A percentile compares a stretch with the other conserved stretches of the same genome.
phyloP scores from a whole-genome alignment of 2,888 invertebrate species.

The Cheilosia impressa region DNA sequence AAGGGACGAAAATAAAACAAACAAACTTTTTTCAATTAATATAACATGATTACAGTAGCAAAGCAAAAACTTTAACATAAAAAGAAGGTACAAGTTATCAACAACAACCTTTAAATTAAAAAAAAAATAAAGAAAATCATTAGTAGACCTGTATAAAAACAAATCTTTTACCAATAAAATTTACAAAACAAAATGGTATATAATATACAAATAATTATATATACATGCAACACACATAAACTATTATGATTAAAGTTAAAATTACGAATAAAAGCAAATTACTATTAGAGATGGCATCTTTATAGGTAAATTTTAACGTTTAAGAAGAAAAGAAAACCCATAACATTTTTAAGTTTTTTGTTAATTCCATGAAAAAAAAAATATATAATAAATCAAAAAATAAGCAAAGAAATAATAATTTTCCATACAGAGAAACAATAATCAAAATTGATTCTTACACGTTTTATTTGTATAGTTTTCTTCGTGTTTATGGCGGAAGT shows the following conservation, averaged over 20 bases:
- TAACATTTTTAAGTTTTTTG: slow-evolving; percentile 65
- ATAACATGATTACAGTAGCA: slow-evolving; percentile 33
- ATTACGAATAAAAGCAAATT: slow-evolving; percentile 61
- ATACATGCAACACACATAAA: slow-evolving; percentile 61
- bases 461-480: neutral
- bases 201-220: slow-evolving; percentile 62
- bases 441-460: slow-evolving; percentile 26
- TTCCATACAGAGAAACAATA: slow-evolving; percentile 36
- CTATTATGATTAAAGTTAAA: slow-evolving; percentile 71
- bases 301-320: slow-evolving; percentile 72
- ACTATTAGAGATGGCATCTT: slow-evolving; percentile 72
- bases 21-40: slow-evolving; percentile 63
- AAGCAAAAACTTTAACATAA: slow-evolving; percentile 47
- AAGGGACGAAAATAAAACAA: slow-evolving; percentile 66
- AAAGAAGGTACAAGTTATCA: slow-evolving; percentile 36
- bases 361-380: slow-evolving; percentile 53
- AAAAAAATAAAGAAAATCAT: slow-evolving; percentile 29
- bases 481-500: neutral
- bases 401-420: slow-evolving; percentile 49
- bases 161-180: slow-evolving; percentile 55
- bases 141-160: slow-evolving; percentile 62
- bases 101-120: slow-evolving; percentile 50
- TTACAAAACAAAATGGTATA: slow-evolving; percentile 64
- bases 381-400: slow-evolving; percentile 53
- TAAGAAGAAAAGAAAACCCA: slow-evolving; percentile 49